Base-by-base conservation (phyloP, 1,140 invertebrate species). In the Aphelinus certus region DNA sequence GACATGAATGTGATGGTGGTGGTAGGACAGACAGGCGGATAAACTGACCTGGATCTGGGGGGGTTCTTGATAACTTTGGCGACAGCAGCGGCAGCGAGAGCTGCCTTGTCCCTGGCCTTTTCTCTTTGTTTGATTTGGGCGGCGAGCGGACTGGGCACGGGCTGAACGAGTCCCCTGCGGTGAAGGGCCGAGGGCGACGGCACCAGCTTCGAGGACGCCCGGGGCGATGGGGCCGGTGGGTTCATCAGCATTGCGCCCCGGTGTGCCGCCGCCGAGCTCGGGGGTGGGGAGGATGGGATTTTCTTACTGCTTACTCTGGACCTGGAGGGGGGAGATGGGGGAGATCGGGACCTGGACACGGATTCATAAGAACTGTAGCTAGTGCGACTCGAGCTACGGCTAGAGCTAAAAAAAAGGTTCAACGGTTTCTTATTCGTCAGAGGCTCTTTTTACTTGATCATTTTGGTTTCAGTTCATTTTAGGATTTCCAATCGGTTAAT, bases 171-270 rank as follows among this genome's bases (percentile, higher is more conserved):
- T 43, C 86, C 86, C 3, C 87, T 83, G 74, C 87, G 79, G 70
- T 88, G 86, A 65, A 6, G 83, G 84, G 5, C 83, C 84, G 51
- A 80, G 6, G 85, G 83, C 26, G 26, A 26, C 9, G 86, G 86
- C 2, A 86, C 86, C 42, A 84, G 61, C 46, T 62, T 69, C 0
- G 63, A 83, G 1, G 85, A 85, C 42, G 83, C 81, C 2, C 89
- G 88, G 9, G 87, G 85, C 70, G 89, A 88, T 67, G 92, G 92
- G 78, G 91, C 92, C 2, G 92, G 92, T 71, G 91, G 91, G 84
- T 92, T 92, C 92, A 93, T 93, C 61, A 92, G 82, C 79, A 91
- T 90, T 0, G 91, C 91, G 43, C 91, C 85, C 81, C 51, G 83
- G 67, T 56, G 82, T 68, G 62, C 81, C 74, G 46, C 81, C 70